phyloP scores from a whole-genome alignment of 1,140 invertebrate species.

The Bombus turneri region DNA sequence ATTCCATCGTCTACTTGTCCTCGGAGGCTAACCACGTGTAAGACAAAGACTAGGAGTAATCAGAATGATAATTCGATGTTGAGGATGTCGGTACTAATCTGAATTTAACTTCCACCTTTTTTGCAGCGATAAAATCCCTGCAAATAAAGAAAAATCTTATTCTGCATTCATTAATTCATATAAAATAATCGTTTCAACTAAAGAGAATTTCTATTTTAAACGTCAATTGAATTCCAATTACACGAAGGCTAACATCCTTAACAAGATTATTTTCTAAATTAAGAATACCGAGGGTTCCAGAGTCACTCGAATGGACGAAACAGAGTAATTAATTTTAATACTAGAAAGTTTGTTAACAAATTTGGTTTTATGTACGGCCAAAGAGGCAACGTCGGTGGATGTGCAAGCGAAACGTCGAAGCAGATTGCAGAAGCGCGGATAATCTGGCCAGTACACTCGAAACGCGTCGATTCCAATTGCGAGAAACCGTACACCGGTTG shows the following conservation, averaged over 20 bases:
- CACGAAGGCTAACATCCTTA: background rate
- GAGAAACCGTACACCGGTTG: constrained; percentile 62
- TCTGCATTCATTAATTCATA: background rate
- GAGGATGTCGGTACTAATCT: background rate
- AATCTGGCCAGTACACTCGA: constrained; percentile 54
- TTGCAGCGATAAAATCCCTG: no score
- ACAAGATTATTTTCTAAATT: background rate
- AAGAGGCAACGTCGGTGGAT: background rate
- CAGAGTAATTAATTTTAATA: background rate
- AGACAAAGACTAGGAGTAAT: background rate
- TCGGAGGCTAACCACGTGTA: background rate
- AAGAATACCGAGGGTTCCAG: background rate
- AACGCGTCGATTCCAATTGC: constrained; percentile 65
- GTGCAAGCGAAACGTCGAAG: constrained; percentile 11
- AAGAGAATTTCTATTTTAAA: background rate
- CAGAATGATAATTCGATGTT: background rate
- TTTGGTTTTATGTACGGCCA: background rate
- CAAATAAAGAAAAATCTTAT: background rate
- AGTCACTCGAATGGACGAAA: no score
- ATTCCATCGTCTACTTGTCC: background rate
- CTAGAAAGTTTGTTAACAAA: background rate
- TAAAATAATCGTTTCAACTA: background rate
- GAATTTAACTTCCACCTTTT: no score
- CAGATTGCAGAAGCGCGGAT: constrained; percentile 45
- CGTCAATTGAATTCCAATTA: background rate